Evolutionary conservation across 2,888 invertebrate species (phyloP).

Genomic region (Andrena chrysosceles): DNA sequence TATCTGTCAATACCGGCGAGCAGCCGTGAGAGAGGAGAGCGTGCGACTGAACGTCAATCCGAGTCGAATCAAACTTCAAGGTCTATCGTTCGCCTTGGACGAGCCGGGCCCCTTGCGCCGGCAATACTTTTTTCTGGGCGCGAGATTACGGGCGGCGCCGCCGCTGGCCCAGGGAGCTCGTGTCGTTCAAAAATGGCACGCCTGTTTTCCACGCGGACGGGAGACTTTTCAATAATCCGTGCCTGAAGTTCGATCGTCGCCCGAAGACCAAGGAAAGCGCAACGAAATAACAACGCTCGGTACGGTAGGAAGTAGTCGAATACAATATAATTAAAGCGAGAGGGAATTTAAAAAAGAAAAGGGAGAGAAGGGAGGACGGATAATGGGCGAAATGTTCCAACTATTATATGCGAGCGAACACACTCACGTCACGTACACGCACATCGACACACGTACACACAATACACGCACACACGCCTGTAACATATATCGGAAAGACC

Average conservation of each 20-base stretch:
- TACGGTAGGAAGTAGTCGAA: conserved; percentile 54
- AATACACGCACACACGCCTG: conserved; percentile 23
- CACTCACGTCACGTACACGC: conserved; percentile 16
- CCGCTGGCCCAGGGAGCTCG: background rate
- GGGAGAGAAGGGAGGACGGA: conserved; percentile 7
- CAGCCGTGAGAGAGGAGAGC: conserved; percentile 4
- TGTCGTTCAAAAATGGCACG: background rate
- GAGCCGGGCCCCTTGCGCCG: background rate
- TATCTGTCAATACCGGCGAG: background rate
- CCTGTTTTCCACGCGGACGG: conserved; percentile 9
- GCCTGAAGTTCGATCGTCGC: conserved; percentile 54
- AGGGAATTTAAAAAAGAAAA: background rate
- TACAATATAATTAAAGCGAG: conserved; percentile 34
- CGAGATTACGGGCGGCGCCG: background rate
- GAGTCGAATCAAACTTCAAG: conserved; percentile 15
- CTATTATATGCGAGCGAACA: conserved; percentile 23
- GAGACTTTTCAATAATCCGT: conserved; percentile 47
- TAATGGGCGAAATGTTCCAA: conserved; percentile 17
- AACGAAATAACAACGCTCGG: conserved; percentile 57
- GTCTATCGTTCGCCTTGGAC: conserved; percentile 9
- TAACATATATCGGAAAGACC: conserved; percentile 77
- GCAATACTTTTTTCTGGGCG: background rate
- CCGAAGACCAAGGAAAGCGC: conserved; percentile 53
- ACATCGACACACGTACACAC: conserved; percentile 23
- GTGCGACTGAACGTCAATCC: background rate